Evolutionary conservation across 2,888 invertebrate species (phyloP), one percentile per base, ranked within the genome.

Genomic region (Seladonia tumulorum): DNA sequence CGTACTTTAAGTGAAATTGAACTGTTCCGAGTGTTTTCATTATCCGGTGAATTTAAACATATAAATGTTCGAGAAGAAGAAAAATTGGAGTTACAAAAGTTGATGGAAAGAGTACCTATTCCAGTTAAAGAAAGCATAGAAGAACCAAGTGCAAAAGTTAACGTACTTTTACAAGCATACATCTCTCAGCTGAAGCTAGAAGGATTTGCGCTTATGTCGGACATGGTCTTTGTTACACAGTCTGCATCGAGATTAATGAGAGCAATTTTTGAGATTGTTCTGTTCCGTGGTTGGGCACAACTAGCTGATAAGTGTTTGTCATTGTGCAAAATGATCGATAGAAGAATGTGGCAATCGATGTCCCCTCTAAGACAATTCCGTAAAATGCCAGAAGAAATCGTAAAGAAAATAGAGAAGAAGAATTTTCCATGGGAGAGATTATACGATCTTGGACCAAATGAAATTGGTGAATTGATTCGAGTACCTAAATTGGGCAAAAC

Each of bases 301-400:
- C 95, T 99, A 78, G 98, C 99, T 0, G 99, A 99, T 94, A 99
- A 99, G 95, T 97, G 99, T 0, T 95, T 99, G 29, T 97, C 99
- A 0, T 96, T 99, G 10, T 99, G 99, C 95, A 99, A 99, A 95
- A 99, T 99, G 99, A 99, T 99, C 85, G 99, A 99, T 94, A 97
- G 99, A 0, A 96, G 99, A 53, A 99, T 99, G 99, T 99, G 99
- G 99, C 99, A 99, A 95, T 99, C 99, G 0, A 99, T 99, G 99
- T 99, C 99, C 2, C 99, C 99, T 2, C 96, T 99, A 22, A 95
- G 99, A 22, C 99, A 99, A 95, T 99, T 99, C 94, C 97, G 98
- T 89, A 99, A 99, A 95, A 99, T 99, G 97, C 99, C 99, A 0
- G 99, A 99, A 93, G 99, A 99, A 96, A 98, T 98, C 29, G 97